Evolutionary conservation across 2,797 vertebrate genomes (phyloP).

Genomic region (Calcarius lapponicus): DNA sequence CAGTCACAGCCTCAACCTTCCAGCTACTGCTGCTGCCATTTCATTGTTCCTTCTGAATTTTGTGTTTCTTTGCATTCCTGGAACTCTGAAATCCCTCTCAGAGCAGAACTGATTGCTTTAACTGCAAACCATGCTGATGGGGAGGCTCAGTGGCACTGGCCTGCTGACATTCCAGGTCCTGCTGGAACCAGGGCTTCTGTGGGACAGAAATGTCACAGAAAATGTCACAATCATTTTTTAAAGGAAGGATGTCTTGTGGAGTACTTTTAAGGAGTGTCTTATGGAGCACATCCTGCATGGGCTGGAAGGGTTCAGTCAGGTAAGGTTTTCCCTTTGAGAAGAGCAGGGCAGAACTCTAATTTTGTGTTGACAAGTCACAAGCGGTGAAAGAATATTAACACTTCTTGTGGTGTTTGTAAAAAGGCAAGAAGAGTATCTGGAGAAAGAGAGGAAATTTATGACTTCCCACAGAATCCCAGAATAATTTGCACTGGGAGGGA

Average conservation of each 20-base stretch:
- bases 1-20: not conserved
- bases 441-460: not conserved
- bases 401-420: not conserved
- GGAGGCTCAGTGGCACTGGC: not conserved
- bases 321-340: not conserved
- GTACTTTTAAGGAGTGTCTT: not conserved
- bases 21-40: not conserved
- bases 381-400: not conserved
- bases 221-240: not conserved
- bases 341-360: not conserved
- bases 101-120: not conserved
- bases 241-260: not conserved
- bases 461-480: not conserved
- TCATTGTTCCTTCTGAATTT: not conserved
- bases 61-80: not conserved
- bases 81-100: not conserved
- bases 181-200: not conserved
- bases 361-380: not conserved
- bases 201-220: not conserved
- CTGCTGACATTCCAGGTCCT: not conserved
- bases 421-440: not conserved
- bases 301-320: not conserved
- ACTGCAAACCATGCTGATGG: not conserved
- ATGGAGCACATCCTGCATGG: not conserved
- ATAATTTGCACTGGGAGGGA: not conserved